A percentile compares a stretch with the other conserved stretches of the same genome.
phyloP scores from a whole-genome alignment of 2,888 invertebrate species.

The Stenoptilia bipunctidactyla region DNA sequence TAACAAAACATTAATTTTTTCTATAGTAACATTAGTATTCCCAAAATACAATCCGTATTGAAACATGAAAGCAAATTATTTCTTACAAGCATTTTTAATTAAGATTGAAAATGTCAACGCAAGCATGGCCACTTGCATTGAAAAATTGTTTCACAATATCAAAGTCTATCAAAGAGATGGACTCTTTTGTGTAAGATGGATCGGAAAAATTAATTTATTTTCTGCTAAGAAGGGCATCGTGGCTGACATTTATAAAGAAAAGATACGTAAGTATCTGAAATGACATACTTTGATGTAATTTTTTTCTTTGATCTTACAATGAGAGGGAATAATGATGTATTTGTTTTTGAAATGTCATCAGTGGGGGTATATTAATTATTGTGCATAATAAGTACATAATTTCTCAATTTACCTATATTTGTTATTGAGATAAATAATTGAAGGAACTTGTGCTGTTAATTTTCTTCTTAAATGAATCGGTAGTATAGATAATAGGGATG shows the following conservation, averaged over 20 bases:
- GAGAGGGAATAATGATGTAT: conserved; percentile 46
- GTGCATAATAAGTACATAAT: too few species aligned
- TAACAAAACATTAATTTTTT: too few species aligned
- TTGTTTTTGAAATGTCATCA: conserved; percentile 48
- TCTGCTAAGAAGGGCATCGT: conserved; percentile 29
- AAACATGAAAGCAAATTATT: too few species aligned
- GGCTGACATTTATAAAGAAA: conserved; percentile 26
- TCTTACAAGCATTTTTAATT: not conserved
- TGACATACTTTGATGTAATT: conserved; percentile 26
- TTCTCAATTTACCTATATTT: too few species aligned
- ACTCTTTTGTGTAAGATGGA: conserved; percentile 43
- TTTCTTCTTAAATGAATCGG: too few species aligned
- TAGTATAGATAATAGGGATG: too few species aligned
- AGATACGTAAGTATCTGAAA: conserved; percentile 29
- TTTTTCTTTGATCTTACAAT: conserved; percentile 42
- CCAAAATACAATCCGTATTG: too few species aligned
- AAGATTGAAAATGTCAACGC: not conserved
- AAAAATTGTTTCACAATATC: conserved; percentile 19
- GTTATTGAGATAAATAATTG: too few species aligned
- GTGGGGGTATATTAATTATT: not conserved
- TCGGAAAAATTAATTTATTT: conserved; percentile 58
- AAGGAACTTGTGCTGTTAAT: too few species aligned
- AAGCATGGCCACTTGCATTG: conserved; percentile 46
- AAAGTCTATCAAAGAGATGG: conserved; percentile 29
- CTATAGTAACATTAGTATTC: too few species aligned